phyloP scores from a whole-genome alignment of 2,797 vertebrate species.

The Rachycentron canadum region DNA sequence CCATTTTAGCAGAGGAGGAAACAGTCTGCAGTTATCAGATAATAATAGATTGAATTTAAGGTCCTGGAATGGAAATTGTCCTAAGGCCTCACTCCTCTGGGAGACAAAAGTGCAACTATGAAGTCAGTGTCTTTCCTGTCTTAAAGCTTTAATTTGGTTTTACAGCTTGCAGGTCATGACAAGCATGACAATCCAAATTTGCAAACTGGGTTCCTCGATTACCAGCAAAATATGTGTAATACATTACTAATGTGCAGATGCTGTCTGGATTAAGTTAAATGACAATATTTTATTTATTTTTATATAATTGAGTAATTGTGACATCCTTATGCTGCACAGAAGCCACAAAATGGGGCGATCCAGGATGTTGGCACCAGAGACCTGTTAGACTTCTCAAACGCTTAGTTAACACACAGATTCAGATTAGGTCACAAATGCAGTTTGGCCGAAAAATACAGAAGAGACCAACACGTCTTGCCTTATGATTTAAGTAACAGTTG shows the following conservation, averaged over 20 bases:
- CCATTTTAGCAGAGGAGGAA: slow-evolving; percentile 17
- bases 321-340: not conserved
- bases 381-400: not conserved
- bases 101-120: slow-evolving; percentile 14
- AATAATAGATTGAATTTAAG: slow-evolving; percentile 7
- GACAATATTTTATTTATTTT: not conserved
- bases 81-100: not conserved
- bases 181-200: not conserved
- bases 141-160: slow-evolving; percentile 2
- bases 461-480: not conserved
- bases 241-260: not conserved
- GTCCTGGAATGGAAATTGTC: slow-evolving; percentile 19
- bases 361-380: not conserved
- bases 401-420: no score
- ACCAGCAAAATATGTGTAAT: not conserved
- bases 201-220: not conserved
- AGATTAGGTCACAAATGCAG: not conserved
- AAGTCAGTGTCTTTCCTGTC: not conserved
- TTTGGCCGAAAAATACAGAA: not conserved
- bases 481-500: not conserved
- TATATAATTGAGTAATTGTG: no score
- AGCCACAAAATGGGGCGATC: not conserved
- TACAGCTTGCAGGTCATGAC: not conserved
- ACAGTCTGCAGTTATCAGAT: slow-evolving; percentile 28
- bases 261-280: not conserved